These are phyloP conservation scores for Scomber scombrus DNA, from an alignment of 2,113 vertebrate genomes.

Conservation along the genomic window DNA sequence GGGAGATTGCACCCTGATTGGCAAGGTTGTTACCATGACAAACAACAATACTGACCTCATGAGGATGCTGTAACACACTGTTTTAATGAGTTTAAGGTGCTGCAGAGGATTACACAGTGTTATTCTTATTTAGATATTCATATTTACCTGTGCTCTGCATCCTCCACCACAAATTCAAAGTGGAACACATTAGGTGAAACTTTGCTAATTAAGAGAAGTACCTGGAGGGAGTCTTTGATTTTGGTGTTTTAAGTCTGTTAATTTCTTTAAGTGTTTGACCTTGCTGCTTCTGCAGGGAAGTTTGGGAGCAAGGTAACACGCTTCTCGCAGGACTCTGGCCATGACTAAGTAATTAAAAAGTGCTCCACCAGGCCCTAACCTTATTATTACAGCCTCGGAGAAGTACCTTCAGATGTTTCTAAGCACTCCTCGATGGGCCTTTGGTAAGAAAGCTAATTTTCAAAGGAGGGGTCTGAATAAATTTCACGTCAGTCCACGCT, in stretches of 20 bases:
- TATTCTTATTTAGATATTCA: slow-evolving; percentile 39
- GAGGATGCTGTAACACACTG: slow-evolving; percentile 38
- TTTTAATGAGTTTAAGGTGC: slow-evolving; percentile 34
- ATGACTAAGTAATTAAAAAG: slow-evolving; percentile 76
- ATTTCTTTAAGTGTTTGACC: slow-evolving; percentile 69
- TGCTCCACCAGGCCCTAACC: slow-evolving; percentile 56
- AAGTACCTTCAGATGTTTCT: slow-evolving; percentile 63
- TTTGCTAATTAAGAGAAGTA: slow-evolving; percentile 56
- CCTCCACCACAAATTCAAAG: slow-evolving; percentile 27
- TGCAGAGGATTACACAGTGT: slow-evolving; percentile 9
- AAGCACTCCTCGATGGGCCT: slow-evolving; percentile 35
- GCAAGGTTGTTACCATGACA: slow-evolving; percentile 71
- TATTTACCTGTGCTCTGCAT: slow-evolving; percentile 11
- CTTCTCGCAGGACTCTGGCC: slow-evolving; percentile 54
- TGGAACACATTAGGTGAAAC: slow-evolving; percentile 29
- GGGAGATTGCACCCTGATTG: slow-evolving; percentile 47
- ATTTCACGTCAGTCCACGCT: slow-evolving; percentile 28
- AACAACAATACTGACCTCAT: slow-evolving; percentile 31
- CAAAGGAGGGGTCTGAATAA: slow-evolving; percentile 33
- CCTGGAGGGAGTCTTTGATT: slow-evolving; percentile 60
- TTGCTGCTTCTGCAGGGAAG: slow-evolving; percentile 48
- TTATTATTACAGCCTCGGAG: slow-evolving; percentile 65
- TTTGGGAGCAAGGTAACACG: slow-evolving; percentile 48
- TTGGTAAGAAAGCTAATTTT: slow-evolving; percentile 18
- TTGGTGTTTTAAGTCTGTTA: slow-evolving; percentile 52